Base-by-base conservation (phyloP, 2,888 invertebrate species). In the Mongoloraphidia duomilia region DNA sequence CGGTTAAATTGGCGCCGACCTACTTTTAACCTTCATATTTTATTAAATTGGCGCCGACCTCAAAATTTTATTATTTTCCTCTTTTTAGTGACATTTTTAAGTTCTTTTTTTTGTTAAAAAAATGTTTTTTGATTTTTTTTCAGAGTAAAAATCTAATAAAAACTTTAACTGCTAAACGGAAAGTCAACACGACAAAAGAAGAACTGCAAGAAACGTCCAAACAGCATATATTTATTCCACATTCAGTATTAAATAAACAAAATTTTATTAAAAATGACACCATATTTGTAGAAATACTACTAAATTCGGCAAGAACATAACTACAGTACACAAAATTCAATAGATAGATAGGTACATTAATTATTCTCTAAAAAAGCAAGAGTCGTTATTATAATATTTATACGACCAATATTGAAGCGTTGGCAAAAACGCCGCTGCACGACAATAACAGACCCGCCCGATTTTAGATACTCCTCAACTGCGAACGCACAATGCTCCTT, bases 141-240 rank as follows among this genome's bases (percentile, higher is more conserved):
- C 65, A 78, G 75, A 71, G 75, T 1, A 77, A 77, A 67, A 76
- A 80, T 63, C 78, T 80, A 56, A 72, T 77, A 0, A 82, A 82
- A 58, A 71, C 72, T 0, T 72, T 82, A 2, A 72, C 74, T n/a
- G 74, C 74, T 3, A 74, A 74, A 53, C 65, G 70, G 55, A 67
- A 70, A 53, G 63, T 61, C 50, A 72, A 72, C 2, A 65, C 67
- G 56, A 64, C 63, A 50, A 60, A 58, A 34, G 68, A 67, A 53
- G 67, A 68, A 48, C 67, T 67, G 1, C 65, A 67, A 56, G 68
- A 69, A 55, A 67, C 67, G 5, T 66, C 67, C 55, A 62, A 72
- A 44, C 75, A 77, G 60, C 78, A 78, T 62, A 74, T 81, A 60
- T 82, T 82, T 63, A 76, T 82, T 51, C 80, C 82, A 0, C 81